Evolutionary conservation across 92 coral and sea anemone species (phyloP), one percentile per base, ranked within the genome.

Genomic region (Paramuricea clavata): DNA sequence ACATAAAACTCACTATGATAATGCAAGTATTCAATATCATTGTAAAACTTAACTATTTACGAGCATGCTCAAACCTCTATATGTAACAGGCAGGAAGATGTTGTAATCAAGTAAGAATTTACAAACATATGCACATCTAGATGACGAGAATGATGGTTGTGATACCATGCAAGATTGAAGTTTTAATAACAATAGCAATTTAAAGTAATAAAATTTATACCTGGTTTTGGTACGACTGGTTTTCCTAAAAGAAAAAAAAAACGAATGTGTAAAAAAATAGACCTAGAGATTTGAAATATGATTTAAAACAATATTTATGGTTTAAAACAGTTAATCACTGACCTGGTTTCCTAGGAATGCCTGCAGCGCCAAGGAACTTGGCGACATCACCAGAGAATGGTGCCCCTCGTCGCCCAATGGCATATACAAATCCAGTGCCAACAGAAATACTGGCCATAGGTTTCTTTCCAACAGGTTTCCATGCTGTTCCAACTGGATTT

Each of bases 331-430:
- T 10, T 2, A 0, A 3, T 11, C n/a, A 1, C 73, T 30, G 16
- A 67, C 62, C 62, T 30, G 43, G 73, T 67, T 67, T 67, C 27
- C 43, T 67, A 11, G 73, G 73, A 67, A 67, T 30, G 43, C 73
- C 73, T 30, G 43, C 39, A 27, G 73, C 36, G 5, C 73, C 73
- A 26, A 67, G 39, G 39, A 67, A 34, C 23, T 67, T 67, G 43
- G 73, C 36, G 6, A 67, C 73, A 67, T 67, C 73, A 30, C 73
- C 41, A 30, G 73, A 67, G n/a, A 67, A 30, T 67, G 73, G 39
- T 67, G 36, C 43, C 12, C 73, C 73, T 10, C 39, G 36, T 9
- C 73, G 73, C 15, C 43, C 73, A 5, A 67, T 23, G 25, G 19
- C 35, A 67, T 67, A 67, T 13, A 67, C 12, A 15, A 30, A 30